Base-by-base conservation (phyloP, 2,797 vertebrate genomes). In the Anguilla pacifica region DNA sequence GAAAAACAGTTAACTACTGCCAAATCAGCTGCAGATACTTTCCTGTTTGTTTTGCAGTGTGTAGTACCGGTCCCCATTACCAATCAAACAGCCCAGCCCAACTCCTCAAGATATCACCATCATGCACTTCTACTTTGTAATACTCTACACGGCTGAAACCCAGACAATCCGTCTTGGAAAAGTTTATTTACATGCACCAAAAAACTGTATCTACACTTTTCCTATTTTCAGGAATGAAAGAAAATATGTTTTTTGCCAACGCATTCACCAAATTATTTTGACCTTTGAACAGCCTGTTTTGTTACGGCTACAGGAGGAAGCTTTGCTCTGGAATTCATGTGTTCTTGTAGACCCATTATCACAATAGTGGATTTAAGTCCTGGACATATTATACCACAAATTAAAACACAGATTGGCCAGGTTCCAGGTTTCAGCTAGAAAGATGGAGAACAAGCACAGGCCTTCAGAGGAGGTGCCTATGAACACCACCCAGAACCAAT, bases 241-340 rank as follows among this genome's bases (percentile, higher is more conserved):
- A 31, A 74, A 39, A 31, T 31, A 31, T 31, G 15, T 43, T 39
- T 79, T 43, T 79, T 79, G 35, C 15, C 49, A 49, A 82, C 2
- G 0, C 51, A 82, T 46, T 82, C 43, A 51, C 31, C 2, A 46
- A n/a, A 17, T 82, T 25, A 7, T 51, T 51, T 51, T 3, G 19
- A 35, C 79, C 43, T 82, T 46, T 49, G 43, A 82, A 17, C 15
- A 74, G 28, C 17, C 19, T 39, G 17, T 79, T 43, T 39, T 46
- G 13, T 46, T 2, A 22, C 2, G 6, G 25, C 39, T 6, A 79
- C 17, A 46, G 74, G 39, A 79, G 39, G 74, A 74, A 31, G 17
- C 79, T 49, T 82, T 82, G 19, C 43, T 82, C 43, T 49, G 79
- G 46, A 82, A 82, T 49, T 82, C 19, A 82, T n/a, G 9, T 51